A percentile compares a stretch with the other conserved stretches of the same genome.
Conservation (phyloP, 2,113 vertebrate species). For the Tenrec ecaudatus region DNA sequence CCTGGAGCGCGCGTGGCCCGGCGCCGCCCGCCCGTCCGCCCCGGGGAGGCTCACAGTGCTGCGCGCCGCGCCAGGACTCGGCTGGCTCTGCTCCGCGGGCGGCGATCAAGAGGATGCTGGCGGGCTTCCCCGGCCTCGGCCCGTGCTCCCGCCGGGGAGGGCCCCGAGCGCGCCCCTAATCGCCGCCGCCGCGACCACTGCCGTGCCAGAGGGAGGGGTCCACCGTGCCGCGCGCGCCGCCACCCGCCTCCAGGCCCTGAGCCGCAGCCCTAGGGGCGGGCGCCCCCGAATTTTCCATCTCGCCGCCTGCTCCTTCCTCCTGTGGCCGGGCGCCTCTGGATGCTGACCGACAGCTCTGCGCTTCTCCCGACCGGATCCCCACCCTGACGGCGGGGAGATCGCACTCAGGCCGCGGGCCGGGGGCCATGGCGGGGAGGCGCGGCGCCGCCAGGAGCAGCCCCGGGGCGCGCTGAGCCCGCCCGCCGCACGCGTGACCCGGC, state of each 20-base stretch:
- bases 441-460: slow-evolving; percentile 2
- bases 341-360: no score
- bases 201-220: neutral
- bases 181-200: no score
- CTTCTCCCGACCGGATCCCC: neutral
- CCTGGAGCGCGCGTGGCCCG: slow-evolving; percentile 71
- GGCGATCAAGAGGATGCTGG: slow-evolving; percentile 68
- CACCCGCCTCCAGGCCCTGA: neutral
- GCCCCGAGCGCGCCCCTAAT: slow-evolving; percentile 55
- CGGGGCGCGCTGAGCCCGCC: neutral
- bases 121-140: slow-evolving; percentile 64
- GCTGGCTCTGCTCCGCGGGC: slow-evolving; percentile 30
- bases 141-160: slow-evolving; percentile 52
- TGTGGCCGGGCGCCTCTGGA: slow-evolving; percentile 26
- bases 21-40: slow-evolving; percentile 48
- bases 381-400: slow-evolving; percentile 48
- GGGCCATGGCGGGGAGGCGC: neutral
- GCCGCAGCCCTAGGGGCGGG: slow-evolving; percentile 9
- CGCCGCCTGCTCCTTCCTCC: neutral
- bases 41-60: slow-evolving; percentile 51
- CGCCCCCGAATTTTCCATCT: neutral
- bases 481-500: slow-evolving; percentile 6
- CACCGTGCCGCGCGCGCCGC: neutral
- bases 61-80: slow-evolving; percentile 59
- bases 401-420: neutral